A percentile compares a stretch with the other conserved stretches of the same genome.
phyloP scores from a whole-genome alignment of 1,140 invertebrate species.

The Heliothis virescens region DNA sequence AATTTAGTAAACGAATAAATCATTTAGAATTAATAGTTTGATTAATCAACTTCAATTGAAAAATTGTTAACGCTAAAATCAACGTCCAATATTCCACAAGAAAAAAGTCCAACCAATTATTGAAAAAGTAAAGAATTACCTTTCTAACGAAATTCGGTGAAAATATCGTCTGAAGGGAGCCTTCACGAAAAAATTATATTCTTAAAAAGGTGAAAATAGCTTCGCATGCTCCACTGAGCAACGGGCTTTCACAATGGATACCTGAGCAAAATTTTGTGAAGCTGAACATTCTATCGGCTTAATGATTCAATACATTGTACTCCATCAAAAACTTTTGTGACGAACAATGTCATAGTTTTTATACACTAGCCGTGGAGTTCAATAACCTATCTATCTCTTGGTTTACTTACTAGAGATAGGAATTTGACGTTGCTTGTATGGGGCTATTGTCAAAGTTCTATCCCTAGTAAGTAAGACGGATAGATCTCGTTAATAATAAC shows the following conservation, averaged over 20 bases:
- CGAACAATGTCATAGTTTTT: no score
- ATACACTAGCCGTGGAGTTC: no score
- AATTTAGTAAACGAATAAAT: no score
- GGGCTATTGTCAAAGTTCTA: no score
- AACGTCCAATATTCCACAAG: background rate
- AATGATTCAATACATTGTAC: background rate
- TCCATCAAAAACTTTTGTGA: no score
- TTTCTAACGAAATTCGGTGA: background rate
- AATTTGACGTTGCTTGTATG: no score
- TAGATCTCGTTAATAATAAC: no score
- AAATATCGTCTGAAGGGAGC: background rate
- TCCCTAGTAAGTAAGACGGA: no score
- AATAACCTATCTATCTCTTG: no score
- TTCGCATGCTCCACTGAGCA: constrained; percentile 30
- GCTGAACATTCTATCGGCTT: constrained; percentile 15
- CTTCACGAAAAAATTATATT: constrained; percentile 21
- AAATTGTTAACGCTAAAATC: no score
- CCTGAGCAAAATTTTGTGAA: constrained; percentile 28
- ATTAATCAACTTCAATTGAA: no score
- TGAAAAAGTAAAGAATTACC: background rate
- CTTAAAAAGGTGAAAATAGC: constrained; percentile 45
- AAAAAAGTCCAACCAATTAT: constrained; percentile 15
- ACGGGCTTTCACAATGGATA: constrained; percentile 34
- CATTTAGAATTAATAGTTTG: no score
- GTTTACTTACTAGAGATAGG: background rate